Percentiles rank a stretch among this genome's conserved stretches.
These are phyloP conservation scores for Lepus townsendii DNA, from an alignment of 2,797 vertebrate species.

Conservation along the genomic window DNA sequence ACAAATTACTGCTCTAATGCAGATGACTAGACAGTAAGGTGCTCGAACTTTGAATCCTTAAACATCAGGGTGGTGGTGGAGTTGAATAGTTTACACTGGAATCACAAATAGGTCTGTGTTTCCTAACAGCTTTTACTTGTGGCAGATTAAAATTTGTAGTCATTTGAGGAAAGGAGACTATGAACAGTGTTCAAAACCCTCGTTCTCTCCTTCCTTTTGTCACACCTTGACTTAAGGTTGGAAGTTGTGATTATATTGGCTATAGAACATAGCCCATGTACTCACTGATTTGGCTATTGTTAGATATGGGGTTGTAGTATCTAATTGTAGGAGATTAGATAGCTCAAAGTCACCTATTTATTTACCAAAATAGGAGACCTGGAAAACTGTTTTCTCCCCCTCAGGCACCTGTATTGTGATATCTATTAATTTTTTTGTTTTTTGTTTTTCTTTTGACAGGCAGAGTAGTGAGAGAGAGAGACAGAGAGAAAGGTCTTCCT, in stretches of 20 bases:
- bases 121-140: constrained; percentile 28
- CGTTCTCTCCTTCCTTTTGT: background rate
- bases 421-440: no score
- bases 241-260: background rate
- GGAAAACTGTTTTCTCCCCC: background rate
- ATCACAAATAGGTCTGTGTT: constrained; percentile 18
- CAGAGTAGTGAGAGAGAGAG: no score
- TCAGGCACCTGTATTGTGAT: background rate
- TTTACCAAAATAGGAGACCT: background rate
- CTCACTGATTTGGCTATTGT: background rate
- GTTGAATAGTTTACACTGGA: background rate
- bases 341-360: background rate
- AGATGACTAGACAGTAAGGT: constrained; percentile 14
- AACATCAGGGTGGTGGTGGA: background rate
- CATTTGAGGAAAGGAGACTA: background rate
- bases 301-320: background rate
- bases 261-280: background rate
- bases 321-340: background rate
- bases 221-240: constrained; percentile 27
- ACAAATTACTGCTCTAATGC: constrained; percentile 7
- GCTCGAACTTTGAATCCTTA: background rate
- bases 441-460: no score
- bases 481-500: no score
- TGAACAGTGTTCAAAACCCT: constrained; percentile 19
- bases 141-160: constrained; percentile 6